These are phyloP conservation scores for Holotrichia oblita DNA, from an alignment of 1,140 invertebrate species.

Conservation along the genomic window DNA sequence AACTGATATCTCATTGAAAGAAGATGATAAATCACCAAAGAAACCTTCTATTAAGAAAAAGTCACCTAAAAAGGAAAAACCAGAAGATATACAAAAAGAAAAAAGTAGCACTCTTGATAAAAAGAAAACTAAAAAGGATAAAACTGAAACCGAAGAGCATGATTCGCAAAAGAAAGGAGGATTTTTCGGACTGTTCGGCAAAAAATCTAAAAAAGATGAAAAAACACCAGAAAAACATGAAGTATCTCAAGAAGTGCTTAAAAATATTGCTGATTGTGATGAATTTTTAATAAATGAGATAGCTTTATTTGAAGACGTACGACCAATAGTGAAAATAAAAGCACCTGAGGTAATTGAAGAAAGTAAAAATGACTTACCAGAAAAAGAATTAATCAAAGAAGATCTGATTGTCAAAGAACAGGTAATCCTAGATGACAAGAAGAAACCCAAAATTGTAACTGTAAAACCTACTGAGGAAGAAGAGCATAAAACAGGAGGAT, in stretches of 20 bases:
- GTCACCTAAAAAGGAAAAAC: neutral
- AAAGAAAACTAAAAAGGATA: slow-evolving; percentile 23
- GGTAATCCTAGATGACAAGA: neutral
- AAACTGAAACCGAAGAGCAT: neutral
- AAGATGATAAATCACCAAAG: neutral
- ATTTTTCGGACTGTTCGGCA: slow-evolving; percentile 46
- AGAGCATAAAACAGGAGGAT: slow-evolving; percentile 47
- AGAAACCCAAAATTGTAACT: neutral
- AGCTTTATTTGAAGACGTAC: slow-evolving; percentile 46
- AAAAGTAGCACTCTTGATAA: neutral
- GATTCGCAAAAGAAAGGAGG: slow-evolving; percentile 42
- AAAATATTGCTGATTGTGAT: slow-evolving; percentile 36
- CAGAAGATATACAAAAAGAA: slow-evolving; percentile 13
- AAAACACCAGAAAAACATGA: slow-evolving; percentile 14
- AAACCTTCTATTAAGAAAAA: neutral
- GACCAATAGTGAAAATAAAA: slow-evolving; percentile 15
- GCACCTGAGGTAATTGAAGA: neutral
- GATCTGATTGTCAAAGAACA: slow-evolving; percentile 30
- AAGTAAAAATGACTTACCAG: neutral
- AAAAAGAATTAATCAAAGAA: neutral
- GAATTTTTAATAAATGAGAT: slow-evolving; percentile 48
- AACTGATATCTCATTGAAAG: neutral
- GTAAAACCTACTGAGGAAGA: neutral
- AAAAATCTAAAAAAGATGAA: slow-evolving; percentile 38
- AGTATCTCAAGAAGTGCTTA: slow-evolving; percentile 13